Percentiles rank a stretch among this genome's conserved stretches.
These are phyloP conservation scores for Psettodes erumei DNA, from an alignment of 2,113 vertebrate genomes.

Conservation along the genomic window DNA sequence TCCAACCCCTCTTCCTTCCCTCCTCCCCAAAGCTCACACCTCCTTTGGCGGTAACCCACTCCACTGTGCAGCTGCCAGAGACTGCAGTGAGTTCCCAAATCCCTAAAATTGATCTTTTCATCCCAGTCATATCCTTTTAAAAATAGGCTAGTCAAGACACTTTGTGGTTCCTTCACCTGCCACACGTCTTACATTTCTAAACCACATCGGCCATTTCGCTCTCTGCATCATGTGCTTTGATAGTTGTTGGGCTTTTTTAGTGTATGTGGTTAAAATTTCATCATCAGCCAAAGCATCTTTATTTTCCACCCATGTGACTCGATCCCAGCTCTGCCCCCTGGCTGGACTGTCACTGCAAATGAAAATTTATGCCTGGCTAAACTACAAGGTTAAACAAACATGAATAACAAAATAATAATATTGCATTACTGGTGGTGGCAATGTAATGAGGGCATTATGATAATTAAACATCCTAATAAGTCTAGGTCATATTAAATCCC, in stretches of 20 bases:
- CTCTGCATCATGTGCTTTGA: not conserved
- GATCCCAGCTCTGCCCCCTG: not conserved
- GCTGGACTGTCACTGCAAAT: slow-evolving; percentile 24
- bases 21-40: slow-evolving; percentile 54
- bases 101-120: slow-evolving; percentile 69
- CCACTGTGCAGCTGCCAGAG: slow-evolving; percentile 63
- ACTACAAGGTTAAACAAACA: slow-evolving; percentile 53
- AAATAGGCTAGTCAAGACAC: slow-evolving; percentile 53
- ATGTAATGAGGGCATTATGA: slow-evolving; percentile 69
- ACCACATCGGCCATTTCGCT: not conserved
- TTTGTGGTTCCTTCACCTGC: slow-evolving; percentile 37
- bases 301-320: not conserved
- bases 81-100: slow-evolving; percentile 51
- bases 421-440: slow-evolving; percentile 16
- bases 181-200: slow-evolving; percentile 18
- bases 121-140: slow-evolving; percentile 53
- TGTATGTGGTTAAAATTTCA: not conserved
- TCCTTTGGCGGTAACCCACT: slow-evolving; percentile 68
- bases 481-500: slow-evolving; percentile 68
- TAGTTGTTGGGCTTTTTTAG: not conserved
- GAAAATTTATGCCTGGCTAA: slow-evolving; percentile 17
- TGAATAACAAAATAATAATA: slow-evolving; percentile 51
- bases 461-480: slow-evolving; percentile 76
- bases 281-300: not conserved
- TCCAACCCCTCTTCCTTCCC: slow-evolving; percentile 12